Base-by-base conservation (phyloP, 2,797 vertebrate species). In the Diceros bicornis region DNA sequence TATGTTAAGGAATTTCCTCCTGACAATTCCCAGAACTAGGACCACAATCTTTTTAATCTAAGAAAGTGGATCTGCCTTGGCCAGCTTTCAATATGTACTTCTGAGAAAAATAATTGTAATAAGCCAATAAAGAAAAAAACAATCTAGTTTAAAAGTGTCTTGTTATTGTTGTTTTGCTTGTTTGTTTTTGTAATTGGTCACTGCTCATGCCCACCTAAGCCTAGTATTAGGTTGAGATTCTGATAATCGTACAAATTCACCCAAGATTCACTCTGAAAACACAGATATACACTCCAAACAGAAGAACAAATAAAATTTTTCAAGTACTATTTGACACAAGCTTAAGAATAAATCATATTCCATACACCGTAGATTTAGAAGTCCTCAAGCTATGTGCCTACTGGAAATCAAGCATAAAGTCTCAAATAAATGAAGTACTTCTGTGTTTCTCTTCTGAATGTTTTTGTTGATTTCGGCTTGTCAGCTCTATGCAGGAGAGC, bases 41-140 rank as follows among this genome's bases (percentile, higher is more conserved):
- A 37, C 21, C 13, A 68, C 0, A n/a, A 4, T n/a, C 34, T 23
- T 20, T 81, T 89, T 37, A 23, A 64, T 64, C 18, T 17, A 72
- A 52, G 34, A 11, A 52, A 23, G 29, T 18, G 3, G 5, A 1
- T 94, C 83, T 97, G 96, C 92, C 97, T 98, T 34, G 96, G 52
- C 92, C 59, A 89, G 68, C 68, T 97, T 97, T 91, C 86, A 97
- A 94, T 89, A 97, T 98, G 95, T 96, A 96, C 83, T 88, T 95
- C 89, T 93, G 82, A 98, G 92, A 98, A 97, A 98, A 98, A 97
- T 85, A 78, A 96, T 97, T 96, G 94, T 96, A 93, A 97, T 97
- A 98, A 97, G 88, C 61, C 85, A 61, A 89, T 96, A 97, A 93
- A 98, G 88, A 97, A 97, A 97, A 97, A 97, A 97, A 9, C 68